Base-by-base conservation (phyloP, 2,888 invertebrate species). In the Watsonalla binaria region DNA sequence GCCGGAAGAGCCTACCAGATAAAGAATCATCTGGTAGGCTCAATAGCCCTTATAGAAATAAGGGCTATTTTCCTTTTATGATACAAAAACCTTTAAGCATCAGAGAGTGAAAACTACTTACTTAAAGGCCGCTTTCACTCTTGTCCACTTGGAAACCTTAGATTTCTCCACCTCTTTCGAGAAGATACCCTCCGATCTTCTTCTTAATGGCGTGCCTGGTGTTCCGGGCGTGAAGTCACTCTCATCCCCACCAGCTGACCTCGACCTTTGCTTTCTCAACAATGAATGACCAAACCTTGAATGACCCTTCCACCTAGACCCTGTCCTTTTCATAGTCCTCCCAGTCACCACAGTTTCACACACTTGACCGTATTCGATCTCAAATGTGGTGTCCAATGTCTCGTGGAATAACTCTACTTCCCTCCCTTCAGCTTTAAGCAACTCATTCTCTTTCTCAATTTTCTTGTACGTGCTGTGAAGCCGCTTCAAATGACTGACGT, bases 81-180 rank as follows among this genome's bases (percentile, higher is more conserved):
- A 6, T 35, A 35, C 6, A 35, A 35, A 35, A 35, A 35, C 35
- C 6, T n/a, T n/a, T n/a, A n/a, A n/a, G n/a, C n/a, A n/a, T n/a
- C n/a, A n/a, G n/a, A n/a, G n/a, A n/a, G n/a, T n/a, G n/a, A n/a
- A n/a, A n/a, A n/a, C n/a, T n/a, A 94, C 94, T 94, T 93, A 96
- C 80, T 94, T 95, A 71, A 96, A 95, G 11, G 97, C 97, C 48
- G 96, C 96, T 80, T 97, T 97, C 8, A 97, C 97, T 84, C 94
- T 94, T 0, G 96, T 96, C 97, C 97, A 97, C 75, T 97, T 97
- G 0, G 96, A 96, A 51, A 95, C 93, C 72, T 94, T 94, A 0
- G 94, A 91, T 54, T 90, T 91, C 14, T 91, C 91, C 0, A 89
- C 85, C 63, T 89, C 88, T 54, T 90, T 90, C 49, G 76, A 63